phyloP scores from a whole-genome alignment of 2,113 vertebrate species.

The Corythaeola cristata region DNA sequence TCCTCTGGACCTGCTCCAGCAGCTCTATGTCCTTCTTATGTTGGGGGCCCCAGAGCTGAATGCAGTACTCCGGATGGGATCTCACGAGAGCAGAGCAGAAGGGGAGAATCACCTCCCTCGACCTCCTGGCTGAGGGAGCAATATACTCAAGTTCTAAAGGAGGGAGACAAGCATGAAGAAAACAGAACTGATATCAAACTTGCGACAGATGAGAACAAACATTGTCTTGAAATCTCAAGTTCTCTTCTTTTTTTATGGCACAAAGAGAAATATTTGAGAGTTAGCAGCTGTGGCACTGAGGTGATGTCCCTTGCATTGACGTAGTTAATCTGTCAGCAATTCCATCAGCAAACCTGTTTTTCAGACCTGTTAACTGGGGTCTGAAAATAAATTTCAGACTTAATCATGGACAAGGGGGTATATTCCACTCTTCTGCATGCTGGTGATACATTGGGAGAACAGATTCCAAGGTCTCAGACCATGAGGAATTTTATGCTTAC shows the following conservation, averaged over 20 bases:
- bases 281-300: background rate
- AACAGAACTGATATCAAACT: background rate
- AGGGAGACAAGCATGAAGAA: background rate
- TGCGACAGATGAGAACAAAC: background rate
- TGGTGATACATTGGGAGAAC: background rate
- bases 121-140: too few species aligned
- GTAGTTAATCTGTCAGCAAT: slow-evolving; percentile 25
- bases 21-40: too few species aligned
- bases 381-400: slow-evolving; percentile 48
- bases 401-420: background rate
- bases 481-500: slow-evolving; percentile 3
- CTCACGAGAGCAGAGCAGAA: too few species aligned
- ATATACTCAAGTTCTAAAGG: background rate
- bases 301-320: background rate
- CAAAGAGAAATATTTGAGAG: slow-evolving; percentile 27
- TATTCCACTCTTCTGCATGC: background rate
- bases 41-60: too few species aligned
- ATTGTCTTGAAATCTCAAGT: slow-evolving; percentile 17
- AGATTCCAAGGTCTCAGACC: slow-evolving; percentile 19
- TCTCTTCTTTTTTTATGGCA: background rate
- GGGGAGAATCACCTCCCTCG: too few species aligned
- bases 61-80: too few species aligned
- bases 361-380: slow-evolving; percentile 34
- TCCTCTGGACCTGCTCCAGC: too few species aligned
- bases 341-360: slow-evolving; percentile 37